Evolutionary conservation across 2,113 vertebrate species (phyloP).

Genomic region (Eublepharis macularius): DNA sequence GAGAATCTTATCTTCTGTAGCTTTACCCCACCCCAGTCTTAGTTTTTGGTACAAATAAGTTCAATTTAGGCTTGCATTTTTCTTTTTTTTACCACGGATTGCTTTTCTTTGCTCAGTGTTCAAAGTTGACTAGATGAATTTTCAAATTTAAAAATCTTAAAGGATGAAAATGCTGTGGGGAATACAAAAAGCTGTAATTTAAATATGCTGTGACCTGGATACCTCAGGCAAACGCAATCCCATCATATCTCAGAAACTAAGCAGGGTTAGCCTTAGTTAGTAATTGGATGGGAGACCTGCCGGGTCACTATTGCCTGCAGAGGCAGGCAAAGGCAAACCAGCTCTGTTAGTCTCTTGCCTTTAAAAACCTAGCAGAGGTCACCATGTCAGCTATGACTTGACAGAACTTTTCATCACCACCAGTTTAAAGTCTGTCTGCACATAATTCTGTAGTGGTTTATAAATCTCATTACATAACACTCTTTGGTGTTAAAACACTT

Average conservation of each 20-base stretch:
- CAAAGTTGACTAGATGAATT: not conserved
- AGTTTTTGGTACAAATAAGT: not conserved
- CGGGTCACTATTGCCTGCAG: too few relatives aligned
- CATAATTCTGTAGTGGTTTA: not conserved
- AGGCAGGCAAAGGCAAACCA: too few relatives aligned
- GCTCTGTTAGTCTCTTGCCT: too few relatives aligned
- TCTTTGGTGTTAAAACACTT: not conserved
- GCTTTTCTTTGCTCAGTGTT: not conserved
- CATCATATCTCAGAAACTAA: too few relatives aligned
- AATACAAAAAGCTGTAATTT: not conserved
- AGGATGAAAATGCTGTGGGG: not conserved
- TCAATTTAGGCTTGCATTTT: not conserved
- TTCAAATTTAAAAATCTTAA: not conserved
- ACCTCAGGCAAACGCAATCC: too few relatives aligned
- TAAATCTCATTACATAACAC: not conserved
- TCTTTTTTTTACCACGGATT: not conserved
- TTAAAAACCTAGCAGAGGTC: too few relatives aligned
- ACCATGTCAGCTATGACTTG: too few relatives aligned
- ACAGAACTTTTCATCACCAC: too few relatives aligned
- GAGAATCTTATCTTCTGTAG: conserved; percentile 55
- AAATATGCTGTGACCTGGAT: too few relatives aligned
- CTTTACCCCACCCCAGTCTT: conserved; percentile 28
- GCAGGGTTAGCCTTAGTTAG: too few relatives aligned
- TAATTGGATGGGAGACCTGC: too few relatives aligned
- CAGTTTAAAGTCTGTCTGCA: not conserved